Evolutionary conservation across 2,113 vertebrate genomes (phyloP), one percentile per base, ranked within the genome.

Genomic region (Pluvialis apricaria): DNA sequence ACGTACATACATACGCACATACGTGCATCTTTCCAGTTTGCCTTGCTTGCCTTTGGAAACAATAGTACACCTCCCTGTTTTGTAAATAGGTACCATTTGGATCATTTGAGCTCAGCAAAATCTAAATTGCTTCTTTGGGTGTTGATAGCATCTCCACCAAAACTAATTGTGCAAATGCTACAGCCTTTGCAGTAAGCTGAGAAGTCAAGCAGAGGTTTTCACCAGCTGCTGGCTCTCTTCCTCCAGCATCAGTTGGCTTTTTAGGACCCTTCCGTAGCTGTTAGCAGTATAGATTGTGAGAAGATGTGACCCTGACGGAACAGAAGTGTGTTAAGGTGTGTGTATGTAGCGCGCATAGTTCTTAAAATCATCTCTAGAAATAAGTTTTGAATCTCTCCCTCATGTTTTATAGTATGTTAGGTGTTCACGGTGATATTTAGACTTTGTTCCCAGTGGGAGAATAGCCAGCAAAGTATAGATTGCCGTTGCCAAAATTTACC

Each of bases 361-460:
- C 42, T 68, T 13, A 29, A 65, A 82, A 71, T 60, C 47, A 20
- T n/a, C 9, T 61, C 11, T 61, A 47, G n/a, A 79, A 55, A 32
- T 25, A 6, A 44, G 52, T 28, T 91, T 68, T n/a, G 28, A 34
- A 20, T 76, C 57, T 82, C 66, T 52, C 3, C 34, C 17, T 71
- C 2, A 0, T n/a, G 2, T 45, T 82, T 47, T 57, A 1, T 54
- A 13, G 62, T 54, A 3, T 15, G 7, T 38, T 24, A 14, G 38
- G 44, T 24, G 8, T 26, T 82, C 42, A 20, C 3, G 2, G 28
- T 25, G 60, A 19, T 34, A 21, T 3, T 61, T 18, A 61, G 25
- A n/a, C 17, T 18, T 49, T 49, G 24, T 32, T 31, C 21, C 55
- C 60, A 28, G 11, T 5, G 32, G 25, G 25, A 49, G 16, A 45